These are phyloP conservation scores for Notamacropus eugenii DNA, from an alignment of 2,797 vertebrate species.

Conservation along the genomic window DNA sequence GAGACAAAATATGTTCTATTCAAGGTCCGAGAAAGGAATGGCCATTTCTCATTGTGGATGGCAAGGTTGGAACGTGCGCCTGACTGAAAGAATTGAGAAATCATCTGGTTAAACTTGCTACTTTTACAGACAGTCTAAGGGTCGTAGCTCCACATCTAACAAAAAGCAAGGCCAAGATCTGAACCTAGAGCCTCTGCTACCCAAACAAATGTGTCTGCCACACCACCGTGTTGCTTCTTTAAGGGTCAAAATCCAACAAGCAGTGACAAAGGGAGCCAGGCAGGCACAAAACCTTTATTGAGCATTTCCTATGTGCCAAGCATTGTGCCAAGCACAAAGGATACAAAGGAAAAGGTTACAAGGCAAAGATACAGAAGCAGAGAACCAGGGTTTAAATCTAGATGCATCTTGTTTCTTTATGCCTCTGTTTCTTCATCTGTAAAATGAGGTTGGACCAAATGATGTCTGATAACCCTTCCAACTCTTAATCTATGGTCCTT, in stretches of 20 bases:
- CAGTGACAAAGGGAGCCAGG: not conserved
- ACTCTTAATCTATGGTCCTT: not conserved
- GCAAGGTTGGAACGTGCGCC: not conserved
- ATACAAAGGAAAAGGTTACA: not conserved
- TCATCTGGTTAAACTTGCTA: not conserved
- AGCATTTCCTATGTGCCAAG: not conserved
- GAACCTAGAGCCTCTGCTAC: not conserved
- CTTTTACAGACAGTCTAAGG: not conserved
- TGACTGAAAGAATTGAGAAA: not conserved
- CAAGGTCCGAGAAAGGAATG: not conserved
- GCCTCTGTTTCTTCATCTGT: not conserved
- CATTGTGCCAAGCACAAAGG: not conserved
- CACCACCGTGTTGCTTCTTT: not conserved
- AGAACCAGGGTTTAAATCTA: not conserved
- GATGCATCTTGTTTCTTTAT: not conserved
- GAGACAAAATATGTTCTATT: not conserved
- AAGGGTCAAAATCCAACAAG: not conserved
- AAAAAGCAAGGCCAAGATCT: not conserved
- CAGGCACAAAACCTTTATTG: not conserved
- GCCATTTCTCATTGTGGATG: not conserved
- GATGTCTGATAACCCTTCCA: not conserved
- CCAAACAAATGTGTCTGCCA: not conserved
- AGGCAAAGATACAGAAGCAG: not conserved
- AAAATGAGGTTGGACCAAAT: not conserved
- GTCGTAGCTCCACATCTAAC: not conserved